A percentile compares a stretch with the other conserved stretches of the same genome.
phyloP scores from a whole-genome alignment of 2,888 invertebrate genomes.

The Nephrotoma appendiculata region DNA sequence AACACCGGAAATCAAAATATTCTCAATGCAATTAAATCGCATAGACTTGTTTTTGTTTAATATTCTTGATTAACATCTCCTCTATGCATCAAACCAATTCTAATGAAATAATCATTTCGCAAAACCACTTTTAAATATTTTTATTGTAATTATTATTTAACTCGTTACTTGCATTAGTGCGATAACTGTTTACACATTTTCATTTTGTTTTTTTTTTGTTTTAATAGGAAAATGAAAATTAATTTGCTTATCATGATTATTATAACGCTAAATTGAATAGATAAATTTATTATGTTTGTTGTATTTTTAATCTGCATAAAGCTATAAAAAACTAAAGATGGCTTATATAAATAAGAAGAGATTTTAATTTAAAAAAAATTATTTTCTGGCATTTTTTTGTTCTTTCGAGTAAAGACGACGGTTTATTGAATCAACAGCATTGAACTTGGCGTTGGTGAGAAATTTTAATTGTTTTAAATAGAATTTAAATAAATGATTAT shows the following conservation, averaged over 20 bases:
- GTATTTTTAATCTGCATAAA: too few relatives aligned
- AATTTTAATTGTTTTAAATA: background rate
- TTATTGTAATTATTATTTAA: background rate
- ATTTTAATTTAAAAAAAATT: background rate
- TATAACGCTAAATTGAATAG: background rate
- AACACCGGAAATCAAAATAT: background rate
- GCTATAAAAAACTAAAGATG: background rate
- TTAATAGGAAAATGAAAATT: background rate
- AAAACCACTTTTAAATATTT: background rate
- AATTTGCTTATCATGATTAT: background rate
- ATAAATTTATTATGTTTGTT: background rate
- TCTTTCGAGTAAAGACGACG: background rate
- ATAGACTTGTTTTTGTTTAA: background rate
- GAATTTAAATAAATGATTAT: background rate
- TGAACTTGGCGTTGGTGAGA: background rate
- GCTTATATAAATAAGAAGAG: background rate
- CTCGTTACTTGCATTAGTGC: background rate
- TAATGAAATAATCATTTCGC: background rate
- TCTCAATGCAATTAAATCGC: background rate
- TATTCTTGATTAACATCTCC: background rate
- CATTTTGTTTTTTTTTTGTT: background rate
- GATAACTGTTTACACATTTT: background rate
- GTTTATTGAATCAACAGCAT: background rate
- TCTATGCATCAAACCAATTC: background rate
- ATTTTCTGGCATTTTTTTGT: background rate